Percentiles rank a stretch among this genome's conserved stretches.
Evolutionary conservation across 2,797 vertebrate genomes (phyloP).

Genomic region (Acrossocheilus wenchowensis): DNA sequence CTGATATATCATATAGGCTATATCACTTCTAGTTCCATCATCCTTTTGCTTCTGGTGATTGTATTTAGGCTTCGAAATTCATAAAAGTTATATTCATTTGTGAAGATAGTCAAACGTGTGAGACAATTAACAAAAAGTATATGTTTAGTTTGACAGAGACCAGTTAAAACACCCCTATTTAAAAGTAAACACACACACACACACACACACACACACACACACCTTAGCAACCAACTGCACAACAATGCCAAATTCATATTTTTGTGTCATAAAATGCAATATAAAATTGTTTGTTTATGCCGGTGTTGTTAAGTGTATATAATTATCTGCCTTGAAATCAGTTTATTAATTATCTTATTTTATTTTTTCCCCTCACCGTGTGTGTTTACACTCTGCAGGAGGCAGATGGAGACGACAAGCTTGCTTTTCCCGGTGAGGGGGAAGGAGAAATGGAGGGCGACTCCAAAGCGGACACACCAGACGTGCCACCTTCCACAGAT

Average conservation of each 20-base stretch:
- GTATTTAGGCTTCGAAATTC: background rate
- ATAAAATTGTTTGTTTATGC: background rate
- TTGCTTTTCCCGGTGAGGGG: constrained; percentile 71
- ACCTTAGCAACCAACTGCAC: background rate
- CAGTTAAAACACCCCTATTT: background rate
- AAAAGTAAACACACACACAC: background rate
- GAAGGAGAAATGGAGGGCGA: constrained; percentile 81
- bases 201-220: background rate
- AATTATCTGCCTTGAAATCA: constrained; percentile 9
- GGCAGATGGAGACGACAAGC: constrained; percentile 85
- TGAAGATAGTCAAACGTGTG: background rate
- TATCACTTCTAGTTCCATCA: background rate
- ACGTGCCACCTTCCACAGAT: constrained; percentile 82
- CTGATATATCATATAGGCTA: no score
- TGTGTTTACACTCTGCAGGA: constrained; percentile 78
- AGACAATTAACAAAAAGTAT: background rate
- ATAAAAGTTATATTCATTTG: background rate
- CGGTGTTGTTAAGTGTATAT: background rate
- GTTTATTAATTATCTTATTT: constrained; percentile 1
- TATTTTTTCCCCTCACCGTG: background rate
- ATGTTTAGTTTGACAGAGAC: background rate
- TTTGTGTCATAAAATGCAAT: background rate
- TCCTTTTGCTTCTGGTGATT: background rate
- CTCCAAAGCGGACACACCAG: constrained; percentile 86
- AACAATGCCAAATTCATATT: background rate